These are phyloP conservation scores for Listronotus oregonensis DNA, from an alignment of 1,140 invertebrate genomes.

Conservation along the genomic window DNA sequence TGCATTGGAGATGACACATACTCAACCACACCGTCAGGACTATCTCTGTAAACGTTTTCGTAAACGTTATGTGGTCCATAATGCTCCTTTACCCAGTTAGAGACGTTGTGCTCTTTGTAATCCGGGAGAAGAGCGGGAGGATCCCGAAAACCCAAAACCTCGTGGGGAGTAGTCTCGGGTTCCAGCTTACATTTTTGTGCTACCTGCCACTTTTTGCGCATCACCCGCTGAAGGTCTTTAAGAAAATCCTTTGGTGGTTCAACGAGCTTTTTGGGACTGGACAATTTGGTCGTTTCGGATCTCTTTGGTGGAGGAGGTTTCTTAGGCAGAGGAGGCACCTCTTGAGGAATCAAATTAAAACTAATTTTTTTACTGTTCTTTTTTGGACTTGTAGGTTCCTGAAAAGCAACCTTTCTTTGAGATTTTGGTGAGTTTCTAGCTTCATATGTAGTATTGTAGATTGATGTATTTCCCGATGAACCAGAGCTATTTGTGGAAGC, in stretches of 20 bases:
- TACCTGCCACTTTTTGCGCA: slow-evolving; percentile 93
- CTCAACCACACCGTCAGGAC: slow-evolving; percentile 55
- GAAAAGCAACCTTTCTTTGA: slow-evolving; percentile 59
- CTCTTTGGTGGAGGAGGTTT: slow-evolving; percentile 72
- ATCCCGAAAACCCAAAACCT: slow-evolving; percentile 87
- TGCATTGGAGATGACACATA: slow-evolving; percentile 57
- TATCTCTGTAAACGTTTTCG: slow-evolving; percentile 64
- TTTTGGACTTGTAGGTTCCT: slow-evolving; percentile 60
- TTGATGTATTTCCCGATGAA: slow-evolving; percentile 42
- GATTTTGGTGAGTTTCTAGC: slow-evolving; percentile 59
- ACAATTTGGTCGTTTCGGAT: slow-evolving; percentile 70
- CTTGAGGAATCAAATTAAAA: slow-evolving; percentile 60
- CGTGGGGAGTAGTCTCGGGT: slow-evolving; percentile 82
- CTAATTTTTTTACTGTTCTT: slow-evolving; percentile 61
- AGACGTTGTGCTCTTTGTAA: slow-evolving; percentile 82
- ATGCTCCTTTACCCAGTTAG: slow-evolving; percentile 89
- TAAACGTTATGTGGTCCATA: slow-evolving; percentile 72
- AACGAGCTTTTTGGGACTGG: slow-evolving; percentile 75
- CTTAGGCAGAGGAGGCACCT: slow-evolving; percentile 58
- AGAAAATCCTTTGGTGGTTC: slow-evolving; percentile 84
- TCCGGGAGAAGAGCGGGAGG: slow-evolving; percentile 68
- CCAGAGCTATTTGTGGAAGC: slow-evolving; percentile 46
- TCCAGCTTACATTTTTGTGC: slow-evolving; percentile 89
- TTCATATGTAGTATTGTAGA: slow-evolving; percentile 54
- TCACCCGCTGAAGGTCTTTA: slow-evolving; percentile 85